Evolutionary conservation across 1,140 invertebrate species (phyloP).

Genomic region (Portunus trituberculatus): DNA sequence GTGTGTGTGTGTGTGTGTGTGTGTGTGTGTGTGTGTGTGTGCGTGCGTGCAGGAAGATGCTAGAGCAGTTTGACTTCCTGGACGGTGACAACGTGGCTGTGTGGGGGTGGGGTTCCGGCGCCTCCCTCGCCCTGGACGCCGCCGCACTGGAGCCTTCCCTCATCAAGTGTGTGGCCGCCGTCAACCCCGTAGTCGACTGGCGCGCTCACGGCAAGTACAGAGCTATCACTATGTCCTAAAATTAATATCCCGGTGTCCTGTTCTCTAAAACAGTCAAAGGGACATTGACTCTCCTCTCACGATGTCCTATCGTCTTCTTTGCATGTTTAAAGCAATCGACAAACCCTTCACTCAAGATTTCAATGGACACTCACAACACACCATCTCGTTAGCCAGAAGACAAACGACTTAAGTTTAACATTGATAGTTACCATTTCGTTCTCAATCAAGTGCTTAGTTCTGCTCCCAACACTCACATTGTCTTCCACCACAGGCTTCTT

Average conservation of each 20-base stretch:
- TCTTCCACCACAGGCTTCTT: too few species aligned
- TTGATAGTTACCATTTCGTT: too few species aligned
- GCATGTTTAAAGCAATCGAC: too few species aligned
- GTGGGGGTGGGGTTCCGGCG: slow-evolving; percentile 73
- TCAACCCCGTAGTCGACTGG: slow-evolving; percentile 76
- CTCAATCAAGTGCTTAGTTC: too few species aligned
- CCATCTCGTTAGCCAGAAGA: too few species aligned
- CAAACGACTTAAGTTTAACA: too few species aligned
- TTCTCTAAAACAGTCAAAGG: too few species aligned
- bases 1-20: slow-evolving; percentile 43
- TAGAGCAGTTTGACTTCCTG: slow-evolving; percentile 73
- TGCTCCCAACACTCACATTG: too few species aligned
- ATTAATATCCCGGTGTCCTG: background rate
- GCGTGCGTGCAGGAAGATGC: slow-evolving; percentile 67
- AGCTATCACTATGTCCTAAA: background rate
- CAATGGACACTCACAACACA: too few species aligned
- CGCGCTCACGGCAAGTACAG: slow-evolving; percentile 63
- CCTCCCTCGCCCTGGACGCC: slow-evolving; percentile 72
- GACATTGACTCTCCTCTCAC: too few species aligned
- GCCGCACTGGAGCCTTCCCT: slow-evolving; percentile 57
- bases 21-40: slow-evolving; percentile 41
- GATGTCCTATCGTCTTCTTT: too few species aligned
- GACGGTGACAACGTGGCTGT: slow-evolving; percentile 69
- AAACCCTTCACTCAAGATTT: too few species aligned
- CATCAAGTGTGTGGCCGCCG: slow-evolving; percentile 73